These are phyloP conservation scores for Pituophis catenifer DNA, from an alignment of 2,113 vertebrate genomes.

Conservation along the genomic window DNA sequence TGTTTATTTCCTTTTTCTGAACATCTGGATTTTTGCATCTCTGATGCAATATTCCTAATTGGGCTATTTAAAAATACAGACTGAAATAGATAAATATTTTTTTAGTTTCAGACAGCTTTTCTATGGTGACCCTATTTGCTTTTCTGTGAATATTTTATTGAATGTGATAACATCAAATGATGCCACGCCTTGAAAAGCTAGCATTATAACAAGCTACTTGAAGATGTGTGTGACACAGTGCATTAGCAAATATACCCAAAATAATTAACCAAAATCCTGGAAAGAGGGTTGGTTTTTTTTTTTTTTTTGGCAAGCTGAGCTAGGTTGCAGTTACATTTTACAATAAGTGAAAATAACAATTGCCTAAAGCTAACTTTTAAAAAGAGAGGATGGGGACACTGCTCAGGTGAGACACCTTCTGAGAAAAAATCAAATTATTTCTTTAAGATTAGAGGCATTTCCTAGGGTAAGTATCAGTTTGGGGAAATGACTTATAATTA, in stretches of 20 bases:
- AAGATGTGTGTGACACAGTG: background rate
- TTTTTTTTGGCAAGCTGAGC: background rate
- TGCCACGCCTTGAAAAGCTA: background rate
- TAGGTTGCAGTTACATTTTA: background rate
- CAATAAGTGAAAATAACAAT: background rate
- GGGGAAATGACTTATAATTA: background rate
- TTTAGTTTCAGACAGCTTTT: background rate
- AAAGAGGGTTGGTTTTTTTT: background rate
- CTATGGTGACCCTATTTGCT: background rate
- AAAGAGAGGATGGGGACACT: background rate
- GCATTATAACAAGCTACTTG: background rate
- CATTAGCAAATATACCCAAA: background rate
- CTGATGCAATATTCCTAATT: background rate
- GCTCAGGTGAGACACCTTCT: background rate
- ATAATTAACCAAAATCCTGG: background rate
- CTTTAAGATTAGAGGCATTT: background rate
- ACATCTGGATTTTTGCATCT: background rate
- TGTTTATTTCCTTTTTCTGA: background rate
- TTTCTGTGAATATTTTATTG: background rate
- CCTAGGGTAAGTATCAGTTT: background rate
- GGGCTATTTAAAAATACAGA: slow-evolving; percentile 24
- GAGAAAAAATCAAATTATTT: background rate
- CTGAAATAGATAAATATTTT: background rate
- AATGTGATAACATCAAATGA: background rate
- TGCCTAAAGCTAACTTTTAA: background rate